Percentiles rank a stretch among this genome's conserved stretches.
Evolutionary conservation across 2,113 vertebrate species (phyloP).

Genomic region (Coptodon bakossiorum): DNA sequence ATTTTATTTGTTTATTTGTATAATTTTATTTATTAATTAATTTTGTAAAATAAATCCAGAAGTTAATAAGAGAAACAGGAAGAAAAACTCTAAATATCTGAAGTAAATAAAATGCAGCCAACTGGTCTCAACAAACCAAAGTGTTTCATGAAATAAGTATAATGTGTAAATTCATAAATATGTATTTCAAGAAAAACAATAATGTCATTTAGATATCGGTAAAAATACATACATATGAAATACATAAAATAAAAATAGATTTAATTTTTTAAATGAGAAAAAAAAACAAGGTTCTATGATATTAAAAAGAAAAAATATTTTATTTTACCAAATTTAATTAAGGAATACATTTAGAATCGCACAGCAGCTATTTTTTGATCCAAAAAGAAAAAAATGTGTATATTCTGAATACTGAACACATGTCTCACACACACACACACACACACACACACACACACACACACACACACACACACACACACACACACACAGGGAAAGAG

Average conservation of each 20-base stretch:
- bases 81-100: neutral
- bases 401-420: neutral
- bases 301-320: neutral
- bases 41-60: neutral
- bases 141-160: neutral
- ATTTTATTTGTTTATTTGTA: neutral
- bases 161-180: neutral
- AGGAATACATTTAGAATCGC: neutral
- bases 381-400: neutral
- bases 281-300: neutral
- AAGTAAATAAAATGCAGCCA: neutral
- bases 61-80: neutral
- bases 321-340: neutral
- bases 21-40: neutral
- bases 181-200: neutral
- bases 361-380: neutral
- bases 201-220: neutral
- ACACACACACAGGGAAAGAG: fast-evolving
- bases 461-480: neutral
- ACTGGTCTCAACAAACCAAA: neutral
- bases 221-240: fast-evolving
- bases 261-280: neutral
- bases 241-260: neutral
- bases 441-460: neutral
- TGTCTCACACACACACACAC: fast-evolving